Conservation (phyloP, 2,888 invertebrate species). For the Neocrepidodera transversa region DNA sequence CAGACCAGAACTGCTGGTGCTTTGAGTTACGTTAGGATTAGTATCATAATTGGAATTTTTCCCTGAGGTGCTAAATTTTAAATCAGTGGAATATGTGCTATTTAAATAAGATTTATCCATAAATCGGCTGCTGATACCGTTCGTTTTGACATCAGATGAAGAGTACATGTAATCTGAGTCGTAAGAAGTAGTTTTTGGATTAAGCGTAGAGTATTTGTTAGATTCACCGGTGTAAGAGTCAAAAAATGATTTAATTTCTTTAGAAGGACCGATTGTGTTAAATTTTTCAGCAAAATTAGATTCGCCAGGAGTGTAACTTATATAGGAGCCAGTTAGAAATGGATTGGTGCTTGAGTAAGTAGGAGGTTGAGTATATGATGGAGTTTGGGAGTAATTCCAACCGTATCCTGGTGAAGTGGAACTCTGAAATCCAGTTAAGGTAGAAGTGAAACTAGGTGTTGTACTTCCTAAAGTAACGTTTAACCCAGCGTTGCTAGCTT, state of each 20-base stretch:
- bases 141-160: slow-evolving; percentile 49
- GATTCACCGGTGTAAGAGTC: slow-evolving; percentile 53
- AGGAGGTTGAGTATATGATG: slow-evolving; percentile 50
- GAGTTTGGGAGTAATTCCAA: slow-evolving; percentile 41
- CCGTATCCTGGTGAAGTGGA: slow-evolving; percentile 23
- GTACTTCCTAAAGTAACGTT: slow-evolving; percentile 67
- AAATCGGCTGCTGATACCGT: slow-evolving; percentile 53
- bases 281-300: slow-evolving; percentile 53
- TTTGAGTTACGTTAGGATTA: slow-evolving; percentile 50
- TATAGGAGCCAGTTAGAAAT: slow-evolving; percentile 63
- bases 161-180: slow-evolving; percentile 45
- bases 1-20: slow-evolving; percentile 41
- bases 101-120: slow-evolving; percentile 53
- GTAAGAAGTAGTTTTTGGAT: slow-evolving; percentile 45
- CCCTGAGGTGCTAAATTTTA: slow-evolving; percentile 50
- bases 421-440: slow-evolving; percentile 54
- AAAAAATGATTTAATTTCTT: slow-evolving; percentile 52
- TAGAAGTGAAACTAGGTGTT: slow-evolving; percentile 54
- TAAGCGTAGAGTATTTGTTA: slow-evolving; percentile 50
- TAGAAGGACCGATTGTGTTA: slow-evolving; percentile 56
- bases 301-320: slow-evolving; percentile 56
- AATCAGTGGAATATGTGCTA: slow-evolving; percentile 50
- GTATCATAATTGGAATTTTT: slow-evolving; percentile 48
- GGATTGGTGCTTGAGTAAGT: slow-evolving; percentile 67
- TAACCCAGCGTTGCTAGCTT: slow-evolving; percentile 68